Conservation (phyloP, 2,113 vertebrate species). For the Rhombomys opimus region DNA sequence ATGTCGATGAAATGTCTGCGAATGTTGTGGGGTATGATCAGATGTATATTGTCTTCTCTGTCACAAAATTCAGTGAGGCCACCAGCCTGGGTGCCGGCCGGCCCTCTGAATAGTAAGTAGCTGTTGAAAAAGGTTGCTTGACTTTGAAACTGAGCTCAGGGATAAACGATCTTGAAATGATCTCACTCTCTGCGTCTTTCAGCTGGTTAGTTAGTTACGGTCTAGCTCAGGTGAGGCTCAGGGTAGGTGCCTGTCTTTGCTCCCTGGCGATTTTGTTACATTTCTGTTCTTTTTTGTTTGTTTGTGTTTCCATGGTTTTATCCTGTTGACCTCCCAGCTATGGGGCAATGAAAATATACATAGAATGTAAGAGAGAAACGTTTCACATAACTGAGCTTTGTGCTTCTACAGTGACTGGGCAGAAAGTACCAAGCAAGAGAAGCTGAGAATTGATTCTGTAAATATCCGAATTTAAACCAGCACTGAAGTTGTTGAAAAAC, state of each 20-base stretch:
- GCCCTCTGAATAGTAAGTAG: slow-evolving; percentile 5
- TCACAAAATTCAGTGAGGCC: slow-evolving; percentile 14
- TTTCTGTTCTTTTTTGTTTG: slow-evolving; percentile 27
- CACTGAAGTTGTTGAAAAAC: neutral
- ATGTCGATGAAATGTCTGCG: slow-evolving; percentile 58
- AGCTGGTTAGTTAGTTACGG: neutral
- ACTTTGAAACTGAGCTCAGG: slow-evolving; percentile 52
- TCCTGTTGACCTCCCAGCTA: slow-evolving; percentile 35
- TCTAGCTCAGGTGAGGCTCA: neutral
- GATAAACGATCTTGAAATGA: slow-evolving; percentile 19
- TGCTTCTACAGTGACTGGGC: slow-evolving; percentile 4
- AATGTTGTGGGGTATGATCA: slow-evolving; percentile 24
- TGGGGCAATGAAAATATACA: slow-evolving; percentile 40
- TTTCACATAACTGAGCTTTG: neutral
- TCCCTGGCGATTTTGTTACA: neutral
- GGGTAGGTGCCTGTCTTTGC: neutral
- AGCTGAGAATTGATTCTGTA: neutral
- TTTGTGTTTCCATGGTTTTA: slow-evolving; percentile 5
- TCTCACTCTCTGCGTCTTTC: slow-evolving; percentile 3
- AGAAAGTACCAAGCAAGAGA: neutral
- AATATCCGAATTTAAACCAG: neutral
- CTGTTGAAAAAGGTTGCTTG: slow-evolving; percentile 6
- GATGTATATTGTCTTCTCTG: slow-evolving; percentile 53
- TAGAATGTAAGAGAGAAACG: neutral
- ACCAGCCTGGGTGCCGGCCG: neutral